These are phyloP conservation scores for Calephelis virginiensis DNA, from an alignment of 1,140 invertebrate species.

Conservation along the genomic window DNA sequence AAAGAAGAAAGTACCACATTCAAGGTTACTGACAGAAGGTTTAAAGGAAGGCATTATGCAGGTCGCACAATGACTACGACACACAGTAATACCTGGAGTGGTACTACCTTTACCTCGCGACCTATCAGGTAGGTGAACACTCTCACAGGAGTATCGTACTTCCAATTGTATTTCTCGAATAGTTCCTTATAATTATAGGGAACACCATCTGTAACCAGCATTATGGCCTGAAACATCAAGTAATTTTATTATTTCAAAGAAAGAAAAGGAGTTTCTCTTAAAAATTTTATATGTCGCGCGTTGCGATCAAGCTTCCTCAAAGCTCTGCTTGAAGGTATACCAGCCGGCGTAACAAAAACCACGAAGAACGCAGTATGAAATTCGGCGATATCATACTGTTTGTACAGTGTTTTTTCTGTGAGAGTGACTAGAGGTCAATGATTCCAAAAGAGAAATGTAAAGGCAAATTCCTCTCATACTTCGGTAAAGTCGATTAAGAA, in stretches of 20 bases:
- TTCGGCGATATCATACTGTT: no score
- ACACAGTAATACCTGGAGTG: slow-evolving; percentile 77
- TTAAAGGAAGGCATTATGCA: slow-evolving; percentile 71
- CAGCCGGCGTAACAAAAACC: no score
- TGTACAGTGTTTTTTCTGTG: no score
- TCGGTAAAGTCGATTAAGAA: no score
- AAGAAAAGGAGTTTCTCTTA: no score
- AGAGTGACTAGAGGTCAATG: no score
- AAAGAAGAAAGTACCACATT: slow-evolving; percentile 65
- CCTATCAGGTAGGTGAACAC: slow-evolving; percentile 99
- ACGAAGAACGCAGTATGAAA: no score
- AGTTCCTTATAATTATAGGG: slow-evolving; percentile 95
- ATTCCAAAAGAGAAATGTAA: no score
- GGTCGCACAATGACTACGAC: slow-evolving; percentile 75
- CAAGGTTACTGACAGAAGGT: slow-evolving; percentile 69
- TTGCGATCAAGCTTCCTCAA: no score
- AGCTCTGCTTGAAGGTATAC: no score
- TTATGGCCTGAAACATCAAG: slow-evolving; percentile 90
- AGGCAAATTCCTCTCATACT: no score
- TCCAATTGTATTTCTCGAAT: slow-evolving; percentile 93
- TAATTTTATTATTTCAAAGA: slow-evolving; percentile 18
- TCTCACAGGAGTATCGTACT: slow-evolving; percentile 88
- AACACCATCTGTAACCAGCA: slow-evolving; percentile 98
- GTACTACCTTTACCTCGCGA: slow-evolving; percentile 85
- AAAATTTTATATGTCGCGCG: no score